Conservation (phyloP, 2,113 vertebrate species). For the Thamnophis sirtalis region DNA sequence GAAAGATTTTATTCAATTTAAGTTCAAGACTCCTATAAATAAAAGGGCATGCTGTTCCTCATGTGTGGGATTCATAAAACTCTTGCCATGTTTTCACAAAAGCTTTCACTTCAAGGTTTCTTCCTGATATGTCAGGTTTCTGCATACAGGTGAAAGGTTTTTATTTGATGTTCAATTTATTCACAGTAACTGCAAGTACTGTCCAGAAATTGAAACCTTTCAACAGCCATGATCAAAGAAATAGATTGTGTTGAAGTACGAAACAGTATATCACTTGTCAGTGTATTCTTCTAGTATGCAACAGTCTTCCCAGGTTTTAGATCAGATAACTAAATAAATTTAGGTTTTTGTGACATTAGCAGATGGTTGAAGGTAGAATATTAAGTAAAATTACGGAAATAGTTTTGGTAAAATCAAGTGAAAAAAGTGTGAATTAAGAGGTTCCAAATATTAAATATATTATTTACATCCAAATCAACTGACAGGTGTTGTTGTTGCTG, state of each 20-base stretch:
- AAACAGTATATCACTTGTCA: conserved; percentile 8
- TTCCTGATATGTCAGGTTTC: background rate
- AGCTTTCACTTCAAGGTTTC: background rate
- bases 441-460: background rate
- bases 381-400: background rate
- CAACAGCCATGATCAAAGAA: conserved; percentile 13
- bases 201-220: conserved; percentile 10
- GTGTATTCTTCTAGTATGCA: background rate
- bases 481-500: background rate
- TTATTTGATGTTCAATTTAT: conserved; percentile 25
- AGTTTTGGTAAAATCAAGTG: background rate
- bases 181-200: background rate
- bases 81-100: background rate
- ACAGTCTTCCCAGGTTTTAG: background rate
- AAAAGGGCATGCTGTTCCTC: background rate
- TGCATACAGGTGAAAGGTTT: conserved; percentile 13
- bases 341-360: background rate
- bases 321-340: background rate
- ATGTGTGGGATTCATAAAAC: background rate
- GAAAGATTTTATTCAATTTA: background rate
- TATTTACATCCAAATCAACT: background rate
- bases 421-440: background rate
- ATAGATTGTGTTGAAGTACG: conserved; percentile 11
- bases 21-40: background rate
- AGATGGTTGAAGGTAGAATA: background rate